Percentiles rank a stretch among this genome's conserved stretches.
These are phyloP conservation scores for Lota lota DNA, from an alignment of 2,113 vertebrate genomes.

Conservation along the genomic window DNA sequence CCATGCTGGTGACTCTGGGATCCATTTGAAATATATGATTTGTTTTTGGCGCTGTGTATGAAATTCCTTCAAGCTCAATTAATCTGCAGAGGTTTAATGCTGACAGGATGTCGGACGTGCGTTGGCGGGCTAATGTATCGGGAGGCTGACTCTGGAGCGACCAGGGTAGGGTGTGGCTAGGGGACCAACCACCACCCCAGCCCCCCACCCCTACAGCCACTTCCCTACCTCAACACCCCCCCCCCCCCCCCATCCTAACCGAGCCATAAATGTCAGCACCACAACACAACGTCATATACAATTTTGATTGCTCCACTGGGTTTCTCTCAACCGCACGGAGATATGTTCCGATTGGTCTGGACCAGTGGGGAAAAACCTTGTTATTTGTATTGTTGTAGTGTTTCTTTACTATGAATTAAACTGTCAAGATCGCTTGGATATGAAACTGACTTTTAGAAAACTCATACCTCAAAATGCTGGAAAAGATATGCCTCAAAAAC, in stretches of 20 bases:
- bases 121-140: not conserved
- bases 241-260: not conserved
- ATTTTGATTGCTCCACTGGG: not conserved
- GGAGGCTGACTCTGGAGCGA: too few relatives aligned
- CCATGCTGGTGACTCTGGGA: constrained; percentile 3
- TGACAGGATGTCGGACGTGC: not conserved
- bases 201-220: not conserved
- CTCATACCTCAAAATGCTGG: too few relatives aligned
- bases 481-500: too few relatives aligned
- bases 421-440: too few relatives aligned
- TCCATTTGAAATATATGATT: constrained; percentile 6
- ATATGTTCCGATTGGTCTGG: too few relatives aligned
- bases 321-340: not conserved
- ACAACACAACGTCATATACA: not conserved
- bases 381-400: too few relatives aligned
- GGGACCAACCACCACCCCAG: too few relatives aligned
- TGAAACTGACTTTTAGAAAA: too few relatives aligned
- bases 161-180: too few relatives aligned
- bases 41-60: not conserved
- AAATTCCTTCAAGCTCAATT: constrained; percentile 5
- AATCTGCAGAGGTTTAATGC: not conserved
- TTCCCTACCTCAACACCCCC: not conserved
- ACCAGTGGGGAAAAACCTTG: too few relatives aligned
- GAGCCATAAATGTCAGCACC: constrained; percentile 1
- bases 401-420: too few relatives aligned